A percentile compares a stretch with the other conserved stretches of the same genome.
phyloP scores from a whole-genome alignment of 2,888 invertebrate genomes.

The Onthophagus sagittarius region DNA sequence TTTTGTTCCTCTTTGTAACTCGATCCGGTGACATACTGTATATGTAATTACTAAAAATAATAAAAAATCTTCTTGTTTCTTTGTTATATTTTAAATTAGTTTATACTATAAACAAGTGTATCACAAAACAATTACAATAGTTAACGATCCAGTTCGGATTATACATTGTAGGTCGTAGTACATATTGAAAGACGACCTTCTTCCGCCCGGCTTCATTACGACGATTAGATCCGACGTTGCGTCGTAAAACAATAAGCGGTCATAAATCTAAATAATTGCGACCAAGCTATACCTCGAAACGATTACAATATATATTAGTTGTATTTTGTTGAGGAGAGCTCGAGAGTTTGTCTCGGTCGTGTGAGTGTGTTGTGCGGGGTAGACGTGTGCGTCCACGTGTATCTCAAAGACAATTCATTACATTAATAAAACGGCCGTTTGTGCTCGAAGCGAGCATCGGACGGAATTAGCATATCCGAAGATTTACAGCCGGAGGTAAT shows the following conservation, averaged over 20 bases:
- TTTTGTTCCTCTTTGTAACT: too few species aligned
- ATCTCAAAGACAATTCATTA: conserved; percentile 22
- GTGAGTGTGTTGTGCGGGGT: background rate
- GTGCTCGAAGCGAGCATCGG: background rate
- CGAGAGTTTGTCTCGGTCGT: conserved; percentile 2
- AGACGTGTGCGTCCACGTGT: background rate
- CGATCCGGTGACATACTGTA: too few species aligned
- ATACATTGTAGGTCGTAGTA: background rate
- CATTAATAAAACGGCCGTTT: conserved; percentile 22
- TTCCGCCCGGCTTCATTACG: conserved; percentile 16
- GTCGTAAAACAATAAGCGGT: conserved; percentile 24
- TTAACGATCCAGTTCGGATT: too few species aligned
- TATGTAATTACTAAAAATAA: too few species aligned
- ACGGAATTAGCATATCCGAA: conserved; percentile 24
- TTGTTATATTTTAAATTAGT: too few species aligned
- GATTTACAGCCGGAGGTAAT: conserved; percentile 3
- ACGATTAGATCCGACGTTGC: conserved; percentile 18
- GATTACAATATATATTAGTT: conserved; percentile 27
- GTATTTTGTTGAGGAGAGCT: conserved; percentile 19
- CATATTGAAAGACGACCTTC: background rate
- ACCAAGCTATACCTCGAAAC: conserved; percentile 19
- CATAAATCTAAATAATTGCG: conserved; percentile 27
- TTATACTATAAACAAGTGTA: background rate
- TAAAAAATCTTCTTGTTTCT: too few species aligned
- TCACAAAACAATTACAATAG: too few species aligned